Evolutionary conservation across 1,140 invertebrate species (phyloP).

Genomic region (Lepidurus couesii): DNA sequence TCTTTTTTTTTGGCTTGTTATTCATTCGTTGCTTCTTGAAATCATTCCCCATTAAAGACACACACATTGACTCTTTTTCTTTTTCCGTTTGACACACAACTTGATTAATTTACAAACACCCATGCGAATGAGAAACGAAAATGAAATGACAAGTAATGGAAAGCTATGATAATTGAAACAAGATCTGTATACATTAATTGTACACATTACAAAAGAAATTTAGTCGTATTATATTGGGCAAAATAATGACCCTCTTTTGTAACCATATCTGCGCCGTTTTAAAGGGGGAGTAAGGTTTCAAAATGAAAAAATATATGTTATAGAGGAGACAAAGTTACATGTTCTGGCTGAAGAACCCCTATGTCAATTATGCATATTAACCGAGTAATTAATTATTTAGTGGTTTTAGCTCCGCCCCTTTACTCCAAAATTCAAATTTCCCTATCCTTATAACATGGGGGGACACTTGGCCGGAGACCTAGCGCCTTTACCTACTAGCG

Average conservation of each 20-base stretch:
- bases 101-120: background rate
- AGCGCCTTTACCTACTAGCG: too few relatives aligned
- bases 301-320: too few relatives aligned
- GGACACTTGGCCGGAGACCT: too few relatives aligned
- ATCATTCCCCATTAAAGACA: background rate
- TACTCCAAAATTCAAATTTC: too few relatives aligned
- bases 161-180: background rate
- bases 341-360: too few relatives aligned
- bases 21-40: background rate
- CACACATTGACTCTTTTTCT: background rate
- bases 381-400: too few relatives aligned
- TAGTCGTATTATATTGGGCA: background rate
- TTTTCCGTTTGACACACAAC: background rate
- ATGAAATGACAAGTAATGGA: background rate
- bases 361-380: too few relatives aligned
- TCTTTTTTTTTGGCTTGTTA: background rate
- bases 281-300: too few relatives aligned
- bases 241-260: background rate
- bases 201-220: conserved; percentile 17
- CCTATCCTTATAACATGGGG: too few relatives aligned
- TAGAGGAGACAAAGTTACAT: too few relatives aligned
- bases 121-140: background rate
- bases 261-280: too few relatives aligned
- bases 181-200: conserved; percentile 15
- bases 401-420: too few relatives aligned